Evolutionary conservation across 2,797 vertebrate genomes (phyloP).

Genomic region (Coreius guichenoti): DNA sequence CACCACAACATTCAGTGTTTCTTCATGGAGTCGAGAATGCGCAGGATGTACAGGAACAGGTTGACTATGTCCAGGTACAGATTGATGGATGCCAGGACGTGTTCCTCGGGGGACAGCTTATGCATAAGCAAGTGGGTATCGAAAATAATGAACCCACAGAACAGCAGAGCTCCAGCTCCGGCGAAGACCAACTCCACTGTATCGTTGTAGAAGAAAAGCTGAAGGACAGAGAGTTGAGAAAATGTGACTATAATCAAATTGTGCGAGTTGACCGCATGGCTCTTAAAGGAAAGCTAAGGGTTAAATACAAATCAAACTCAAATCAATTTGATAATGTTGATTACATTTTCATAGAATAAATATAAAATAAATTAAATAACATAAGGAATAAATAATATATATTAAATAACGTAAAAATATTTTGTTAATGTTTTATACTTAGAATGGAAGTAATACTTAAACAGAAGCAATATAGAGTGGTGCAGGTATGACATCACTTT

Average conservation of each 20-base stretch:
- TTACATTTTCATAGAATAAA: not conserved
- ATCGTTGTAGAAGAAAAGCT: constrained; percentile 89
- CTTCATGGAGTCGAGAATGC: constrained; percentile 87
- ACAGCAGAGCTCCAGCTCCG: constrained; percentile 87
- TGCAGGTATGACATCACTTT: too few species aligned
- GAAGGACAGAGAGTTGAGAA: not conserved
- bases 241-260: not conserved
- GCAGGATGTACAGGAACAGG: constrained; percentile 90
- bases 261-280: not conserved
- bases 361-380: not conserved
- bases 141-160: constrained; percentile 96
- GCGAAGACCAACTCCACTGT: constrained; percentile 83
- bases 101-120: constrained; percentile 93
- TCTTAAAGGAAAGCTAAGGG: not conserved
- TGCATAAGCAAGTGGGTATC: constrained; percentile 94
- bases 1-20: constrained; percentile 82
- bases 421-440: not conserved
- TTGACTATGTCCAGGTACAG: constrained; percentile 96
- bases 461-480: too few species aligned
- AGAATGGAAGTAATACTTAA: too few species aligned
- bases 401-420: too few species aligned
- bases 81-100: constrained; percentile 91
- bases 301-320: not conserved
- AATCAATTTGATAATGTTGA: not conserved
- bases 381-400: not conserved